A percentile compares a stretch with the other conserved stretches of the same genome.
Conservation (phyloP, 2,113 vertebrate genomes). For the Callopanchax toddi region DNA sequence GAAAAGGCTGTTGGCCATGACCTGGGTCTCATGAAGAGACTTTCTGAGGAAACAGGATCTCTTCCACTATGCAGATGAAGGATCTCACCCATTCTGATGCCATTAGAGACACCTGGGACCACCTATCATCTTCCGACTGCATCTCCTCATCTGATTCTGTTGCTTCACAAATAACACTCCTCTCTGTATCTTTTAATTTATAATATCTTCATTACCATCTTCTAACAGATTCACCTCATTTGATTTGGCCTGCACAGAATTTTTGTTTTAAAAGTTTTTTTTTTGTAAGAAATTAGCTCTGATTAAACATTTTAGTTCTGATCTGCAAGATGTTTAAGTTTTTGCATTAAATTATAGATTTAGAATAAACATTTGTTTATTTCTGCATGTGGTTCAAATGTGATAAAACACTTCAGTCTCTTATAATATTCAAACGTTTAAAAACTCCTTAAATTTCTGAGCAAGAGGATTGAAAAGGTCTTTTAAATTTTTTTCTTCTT, state of each 20-base stretch:
- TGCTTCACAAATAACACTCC: conserved; percentile 12
- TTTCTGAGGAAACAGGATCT: conserved; percentile 82
- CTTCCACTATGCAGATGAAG: conserved; percentile 71
- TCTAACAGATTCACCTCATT: background rate
- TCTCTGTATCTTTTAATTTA: conserved; percentile 10
- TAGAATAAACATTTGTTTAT: too few species aligned
- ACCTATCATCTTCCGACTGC: conserved; percentile 59
- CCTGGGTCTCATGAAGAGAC: conserved; percentile 78
- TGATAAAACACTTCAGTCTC: too few species aligned
- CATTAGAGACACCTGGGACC: conserved; percentile 82
- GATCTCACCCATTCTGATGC: conserved; percentile 76
- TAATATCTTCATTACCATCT: background rate
- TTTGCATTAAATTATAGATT: too few species aligned
- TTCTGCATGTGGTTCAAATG: too few species aligned
- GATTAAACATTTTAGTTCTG: too few species aligned
- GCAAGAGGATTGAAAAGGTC: too few species aligned
- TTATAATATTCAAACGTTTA: too few species aligned
- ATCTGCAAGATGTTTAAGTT: too few species aligned
- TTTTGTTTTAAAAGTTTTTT: background rate
- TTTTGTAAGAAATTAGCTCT: too few species aligned
- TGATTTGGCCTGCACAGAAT: background rate
- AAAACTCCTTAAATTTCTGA: too few species aligned
- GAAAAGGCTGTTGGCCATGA: conserved; percentile 78
- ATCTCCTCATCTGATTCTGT: conserved; percentile 32
- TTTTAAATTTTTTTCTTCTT: too few species aligned